Evolutionary conservation across 2,888 invertebrate species (phyloP).

Genomic region (Serrognathus titanus): DNA sequence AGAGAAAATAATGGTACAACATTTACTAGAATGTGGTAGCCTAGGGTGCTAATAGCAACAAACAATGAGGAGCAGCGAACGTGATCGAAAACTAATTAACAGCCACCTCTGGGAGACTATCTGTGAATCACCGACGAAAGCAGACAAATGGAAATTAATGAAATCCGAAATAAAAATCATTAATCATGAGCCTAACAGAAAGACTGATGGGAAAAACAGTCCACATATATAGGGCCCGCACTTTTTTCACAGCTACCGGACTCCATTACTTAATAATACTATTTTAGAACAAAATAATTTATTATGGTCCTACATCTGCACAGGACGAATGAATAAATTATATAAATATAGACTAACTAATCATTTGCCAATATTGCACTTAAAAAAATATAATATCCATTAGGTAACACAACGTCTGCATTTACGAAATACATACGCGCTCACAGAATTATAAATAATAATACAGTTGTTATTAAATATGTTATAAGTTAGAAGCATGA

Average conservation of each 20-base stretch:
- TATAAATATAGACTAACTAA: too few relatives aligned
- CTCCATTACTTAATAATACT: conserved; percentile 20
- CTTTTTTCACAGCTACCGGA: conserved; percentile 22
- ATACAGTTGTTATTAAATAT: conserved; percentile 24
- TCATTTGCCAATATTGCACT: too few relatives aligned
- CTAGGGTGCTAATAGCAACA: conserved; percentile 8
- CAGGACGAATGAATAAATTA: too few relatives aligned
- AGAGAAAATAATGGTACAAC: conserved; percentile 9
- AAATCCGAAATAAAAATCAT: conserved; percentile 41
- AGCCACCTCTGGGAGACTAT: conserved; percentile 26
- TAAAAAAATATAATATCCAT: too few relatives aligned
- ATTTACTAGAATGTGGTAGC: conserved; percentile 5
- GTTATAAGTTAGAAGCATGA: conserved; percentile 24
- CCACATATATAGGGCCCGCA: conserved; percentile 22
- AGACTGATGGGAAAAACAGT: conserved; percentile 35
- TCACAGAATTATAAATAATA: conserved; percentile 15
- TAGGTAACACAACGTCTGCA: not conserved
- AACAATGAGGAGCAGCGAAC: conserved; percentile 10
- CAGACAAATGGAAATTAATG: conserved; percentile 47
- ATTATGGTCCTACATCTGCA: too few relatives aligned
- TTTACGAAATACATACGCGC: conserved; percentile 8
- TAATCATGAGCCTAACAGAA: conserved; percentile 19
- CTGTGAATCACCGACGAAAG: conserved; percentile 40
- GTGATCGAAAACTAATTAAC: conserved; percentile 38
- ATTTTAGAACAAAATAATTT: conserved; percentile 7